Evolutionary conservation across 2,797 vertebrate species (phyloP).

Genomic region (Acanthiza pusilla): DNA sequence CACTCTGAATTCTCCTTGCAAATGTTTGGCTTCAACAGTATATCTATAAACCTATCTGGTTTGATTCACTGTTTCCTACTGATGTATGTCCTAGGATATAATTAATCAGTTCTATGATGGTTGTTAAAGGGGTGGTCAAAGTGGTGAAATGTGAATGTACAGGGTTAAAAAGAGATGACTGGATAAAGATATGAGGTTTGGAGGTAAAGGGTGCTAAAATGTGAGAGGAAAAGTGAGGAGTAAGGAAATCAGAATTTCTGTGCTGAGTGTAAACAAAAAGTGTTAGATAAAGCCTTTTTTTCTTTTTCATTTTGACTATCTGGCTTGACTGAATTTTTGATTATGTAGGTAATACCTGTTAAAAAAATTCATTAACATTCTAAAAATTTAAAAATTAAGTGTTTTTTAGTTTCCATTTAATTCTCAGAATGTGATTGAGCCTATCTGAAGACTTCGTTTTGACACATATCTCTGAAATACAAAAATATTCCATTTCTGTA

Average conservation of each 20-base stretch:
- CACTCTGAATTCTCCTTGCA: neutral
- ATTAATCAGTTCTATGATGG: neutral
- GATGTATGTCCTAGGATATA: neutral
- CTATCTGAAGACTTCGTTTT: neutral
- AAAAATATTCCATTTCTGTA: neutral
- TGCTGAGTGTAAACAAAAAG: neutral
- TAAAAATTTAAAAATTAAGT: neutral
- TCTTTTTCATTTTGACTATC: neutral
- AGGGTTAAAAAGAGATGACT: neutral
- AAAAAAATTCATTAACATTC: neutral
- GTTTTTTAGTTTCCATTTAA: neutral
- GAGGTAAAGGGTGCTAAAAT: neutral
- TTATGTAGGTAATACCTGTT: neutral
- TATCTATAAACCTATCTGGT: neutral
- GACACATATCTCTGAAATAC: neutral
- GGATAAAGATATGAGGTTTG: neutral
- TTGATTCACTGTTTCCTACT: neutral
- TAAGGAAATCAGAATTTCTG: neutral
- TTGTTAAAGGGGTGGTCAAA: neutral
- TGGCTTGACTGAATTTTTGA: neutral
- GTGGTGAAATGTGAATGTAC: neutral
- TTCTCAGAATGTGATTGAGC: neutral
- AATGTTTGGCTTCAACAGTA: neutral
- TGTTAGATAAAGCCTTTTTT: neutral
- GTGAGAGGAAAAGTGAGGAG: neutral